Base-by-base conservation (phyloP, 2,888 invertebrate genomes). In the Quadroppia sp. region DNA sequence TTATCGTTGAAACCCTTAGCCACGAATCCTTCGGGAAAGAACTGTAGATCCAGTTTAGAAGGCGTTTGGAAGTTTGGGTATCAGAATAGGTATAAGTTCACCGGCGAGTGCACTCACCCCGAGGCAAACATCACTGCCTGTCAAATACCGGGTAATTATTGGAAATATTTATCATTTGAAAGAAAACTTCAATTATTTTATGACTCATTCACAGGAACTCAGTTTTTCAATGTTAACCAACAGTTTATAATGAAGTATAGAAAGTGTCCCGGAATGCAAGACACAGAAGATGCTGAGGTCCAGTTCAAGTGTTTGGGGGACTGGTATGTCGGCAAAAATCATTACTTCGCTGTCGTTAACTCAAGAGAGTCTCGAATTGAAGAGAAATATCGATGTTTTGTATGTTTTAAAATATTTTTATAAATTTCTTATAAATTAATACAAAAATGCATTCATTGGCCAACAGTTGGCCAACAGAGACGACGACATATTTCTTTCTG, bases 61-160 rank as follows among this genome's bases (percentile, higher is more conserved):
- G 94, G 94, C 74, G 94, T 94, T n/a, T 95, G 94, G 94, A 92
- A 92, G 80, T 95, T 95, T 85, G 90, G 91, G 1, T 92, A 92
- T 82, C 91, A 91, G 83, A 93, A 94, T 82, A 87, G 91, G 67
- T 80, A 79, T 70, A 78, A 79, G 76, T 94, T 94, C 80, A 93
- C 92, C 25, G 94, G 94, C 71, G 94, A 94, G 82, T 97, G 97
- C 82, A 88, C 89, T 79, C 87, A 92, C 81, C 90, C 81, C 0
- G 92, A 92, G 82, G 94, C 92, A 3, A 89, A 90, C 80, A 93
- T 97, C 77, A 88, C 88, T 79, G 95, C 96, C 0, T 97, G 97
- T 81, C 97, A 97, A 84, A 92, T 92, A 25, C 93, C 96, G 2
- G 97, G 73, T 73, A 36, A 9, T 2, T 64, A 36, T 30, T 9